These are phyloP conservation scores for Tetropium fuscum DNA, from an alignment of 2,888 invertebrate genomes.

Conservation along the genomic window DNA sequence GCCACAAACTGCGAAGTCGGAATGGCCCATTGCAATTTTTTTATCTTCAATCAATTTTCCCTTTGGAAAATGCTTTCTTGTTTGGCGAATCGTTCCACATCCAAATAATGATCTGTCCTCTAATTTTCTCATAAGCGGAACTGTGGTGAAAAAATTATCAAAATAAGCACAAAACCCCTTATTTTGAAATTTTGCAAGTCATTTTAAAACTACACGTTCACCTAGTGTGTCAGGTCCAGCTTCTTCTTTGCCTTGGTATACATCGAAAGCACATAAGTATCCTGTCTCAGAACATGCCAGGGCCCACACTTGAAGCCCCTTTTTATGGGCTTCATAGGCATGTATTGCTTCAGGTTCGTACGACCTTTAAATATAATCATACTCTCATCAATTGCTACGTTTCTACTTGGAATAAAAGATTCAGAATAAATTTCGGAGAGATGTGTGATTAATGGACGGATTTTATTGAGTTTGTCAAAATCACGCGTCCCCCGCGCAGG, in stretches of 20 bases:
- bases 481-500: background rate
- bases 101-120: background rate
- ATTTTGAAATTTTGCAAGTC: too few species aligned
- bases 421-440: background rate
- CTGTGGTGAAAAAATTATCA: background rate
- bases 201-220: background rate
- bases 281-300: background rate
- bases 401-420: background rate
- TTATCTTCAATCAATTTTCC: slow-evolving; percentile 31
- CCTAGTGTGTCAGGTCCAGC: background rate
- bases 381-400: background rate
- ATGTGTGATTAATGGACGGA: background rate
- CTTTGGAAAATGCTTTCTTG: background rate
- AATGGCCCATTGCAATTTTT: background rate
- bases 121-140: background rate
- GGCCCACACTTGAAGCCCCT: background rate
- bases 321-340: slow-evolving; percentile 7
- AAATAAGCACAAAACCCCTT: background rate
- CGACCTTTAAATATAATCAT: slow-evolving; percentile 15
- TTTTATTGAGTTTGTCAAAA: slow-evolving; percentile 5
- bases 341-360: background rate
- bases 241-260: background rate
- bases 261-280: too few species aligned
- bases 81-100: background rate
- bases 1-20: background rate